Evolutionary conservation across 2,797 vertebrate genomes (phyloP), one percentile per base, ranked within the genome.

Genomic region (Morus bassanus): DNA sequence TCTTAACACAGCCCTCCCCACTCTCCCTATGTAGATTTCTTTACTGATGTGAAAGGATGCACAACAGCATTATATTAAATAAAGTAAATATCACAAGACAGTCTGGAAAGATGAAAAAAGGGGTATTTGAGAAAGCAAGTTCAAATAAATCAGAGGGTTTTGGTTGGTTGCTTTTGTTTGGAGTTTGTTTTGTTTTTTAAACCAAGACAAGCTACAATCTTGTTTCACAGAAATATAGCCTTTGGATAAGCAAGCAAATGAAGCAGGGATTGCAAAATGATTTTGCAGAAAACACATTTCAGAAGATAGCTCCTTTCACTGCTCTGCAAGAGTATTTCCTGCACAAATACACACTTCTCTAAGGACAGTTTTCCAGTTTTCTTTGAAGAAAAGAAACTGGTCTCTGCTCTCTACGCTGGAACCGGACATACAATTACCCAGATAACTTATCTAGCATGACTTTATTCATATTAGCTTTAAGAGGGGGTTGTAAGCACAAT

Each of bases 381-480:
- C 76, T 78, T 84, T 89, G 73, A 94, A 93, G 78, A 54, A 56
- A 22, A 56, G 19, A 56, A 56, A 22, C 22, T 11, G 2, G 50
- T 64, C 73, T 78, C 75, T 76, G 54, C 76, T 89, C 53, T 64
- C 69, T 48, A 48, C 22, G 12, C 43, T 74, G 48, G 43, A 61
- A 82, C 14, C 4, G 6, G 80, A 53, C 57, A 75, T 22, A 65
- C 63, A 91, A 82, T 78, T 91, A 92, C 8, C 54, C 69, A 86
- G 73, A 79, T 69, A 88, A 89, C 21, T 91, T 88, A 81, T 53
- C 85, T 76, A 79, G 65, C 30, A n/a, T 88, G 87, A 95, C 82
- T 96, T 94, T 78, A 92, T 93, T 92, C 93, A 46, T 65, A 94
- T 59, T 89, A 95, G 78, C 72, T 93, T 76, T 96, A 87, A 86